Evolutionary conservation across 1,140 invertebrate genomes (phyloP).

Genomic region (Temnothorax longispinosus): DNA sequence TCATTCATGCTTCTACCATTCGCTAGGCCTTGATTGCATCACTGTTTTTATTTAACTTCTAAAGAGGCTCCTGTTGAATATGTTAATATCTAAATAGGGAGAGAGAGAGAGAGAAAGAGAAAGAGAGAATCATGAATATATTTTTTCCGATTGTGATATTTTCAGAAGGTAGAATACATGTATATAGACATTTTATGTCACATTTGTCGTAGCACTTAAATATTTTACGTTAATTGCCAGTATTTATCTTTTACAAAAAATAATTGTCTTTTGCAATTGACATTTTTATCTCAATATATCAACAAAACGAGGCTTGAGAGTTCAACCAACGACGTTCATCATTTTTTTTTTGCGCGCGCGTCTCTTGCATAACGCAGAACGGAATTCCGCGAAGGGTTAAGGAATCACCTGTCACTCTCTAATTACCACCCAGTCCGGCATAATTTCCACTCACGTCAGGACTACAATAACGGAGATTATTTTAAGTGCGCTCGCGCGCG

Average conservation of each 20-base stretch:
- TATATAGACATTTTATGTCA: neutral
- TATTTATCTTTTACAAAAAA: neutral
- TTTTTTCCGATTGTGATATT: neutral
- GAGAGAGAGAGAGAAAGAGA: neutral
- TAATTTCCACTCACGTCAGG: neutral
- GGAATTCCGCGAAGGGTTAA: slow-evolving; percentile 26
- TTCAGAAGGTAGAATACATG: neutral
- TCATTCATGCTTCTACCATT: slow-evolving; percentile 31
- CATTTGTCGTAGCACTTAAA: neutral
- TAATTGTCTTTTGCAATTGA: neutral
- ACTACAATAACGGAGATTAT: slow-evolving; percentile 26
- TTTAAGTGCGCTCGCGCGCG: neutral
- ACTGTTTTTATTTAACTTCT: slow-evolving; percentile 41
- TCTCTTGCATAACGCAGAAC: slow-evolving; percentile 12
- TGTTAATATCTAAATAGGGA: slow-evolving; percentile 1
- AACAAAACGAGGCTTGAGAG: no score
- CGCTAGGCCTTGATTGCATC: slow-evolving; percentile 29
- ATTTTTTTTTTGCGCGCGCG: neutral
- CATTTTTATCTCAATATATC: neutral
- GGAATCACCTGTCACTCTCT: slow-evolving; percentile 27
- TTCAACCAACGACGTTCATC: neutral
- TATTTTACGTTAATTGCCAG: neutral
- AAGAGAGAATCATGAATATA: neutral
- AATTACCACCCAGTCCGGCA: slow-evolving; percentile 21
- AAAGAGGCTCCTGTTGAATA: slow-evolving; percentile 5